These are phyloP conservation scores for human DNA, from an alignment of 2,113 vertebrate species.

Conservation along the genomic window GRCh38 chr11:81674001-81674500, in stretches of 20 bases:
- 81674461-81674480: neutral
- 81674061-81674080: neutral
- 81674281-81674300: too few species aligned
- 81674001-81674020: conserved; percentile 3
- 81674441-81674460: neutral
- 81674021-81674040: conserved; percentile 18
- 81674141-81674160: neutral
- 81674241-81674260: neutral
- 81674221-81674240: neutral
- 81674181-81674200: neutral
- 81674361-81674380: neutral
- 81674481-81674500: neutral
- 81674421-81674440: neutral
- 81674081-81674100: neutral
- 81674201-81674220: neutral
- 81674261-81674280: too few species aligned
- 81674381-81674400: neutral
- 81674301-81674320: too few species aligned
- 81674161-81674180: neutral
- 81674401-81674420: neutral
- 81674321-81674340: too few species aligned
- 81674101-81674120: neutral
- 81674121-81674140: neutral
- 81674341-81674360: too few species aligned
- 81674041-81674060: neutral